phyloP scores from a whole-genome alignment of 1,140 invertebrate species.

The Psix sp. region DNA sequence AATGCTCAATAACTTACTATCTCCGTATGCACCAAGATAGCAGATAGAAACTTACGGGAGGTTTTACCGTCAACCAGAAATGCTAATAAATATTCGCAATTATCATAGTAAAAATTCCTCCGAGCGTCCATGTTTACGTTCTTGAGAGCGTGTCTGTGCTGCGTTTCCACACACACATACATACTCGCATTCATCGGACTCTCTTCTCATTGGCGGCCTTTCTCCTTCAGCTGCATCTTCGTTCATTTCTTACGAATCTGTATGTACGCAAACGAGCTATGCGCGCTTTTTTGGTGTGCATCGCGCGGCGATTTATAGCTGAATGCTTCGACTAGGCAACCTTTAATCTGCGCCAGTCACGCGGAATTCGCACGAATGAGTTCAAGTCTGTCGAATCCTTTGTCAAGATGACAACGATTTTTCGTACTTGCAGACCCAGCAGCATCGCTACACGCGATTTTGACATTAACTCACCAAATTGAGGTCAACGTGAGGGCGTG shows the following conservation, averaged over 20 bases:
- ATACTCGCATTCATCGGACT: conserved; percentile 16
- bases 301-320: conserved; percentile 31
- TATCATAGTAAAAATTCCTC: conserved; percentile 42
- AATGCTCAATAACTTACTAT: too few species aligned
- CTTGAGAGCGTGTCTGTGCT: background rate
- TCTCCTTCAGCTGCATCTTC: conserved; percentile 18
- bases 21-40: too few species aligned
- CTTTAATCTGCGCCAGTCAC: conserved; percentile 24
- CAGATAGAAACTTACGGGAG: too few species aligned
- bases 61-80: too few species aligned
- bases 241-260: conserved; percentile 17
- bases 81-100: conserved; percentile 21
- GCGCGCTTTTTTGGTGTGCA: conserved; percentile 32
- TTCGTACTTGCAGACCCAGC: too few species aligned
- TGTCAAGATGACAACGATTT: too few species aligned
- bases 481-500: conserved; percentile 2
- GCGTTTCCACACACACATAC: background rate
- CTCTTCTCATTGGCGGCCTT: conserved; percentile 35
- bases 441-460: conserved; percentile 16
- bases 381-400: too few species aligned
- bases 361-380: too few species aligned
- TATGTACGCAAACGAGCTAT: conserved; percentile 40
- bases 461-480: conserved; percentile 10
- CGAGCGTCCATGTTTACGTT: background rate
- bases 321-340: conserved; percentile 9